Conservation (phyloP, 2,888 invertebrate genomes). For the Atethmia centrago region DNA sequence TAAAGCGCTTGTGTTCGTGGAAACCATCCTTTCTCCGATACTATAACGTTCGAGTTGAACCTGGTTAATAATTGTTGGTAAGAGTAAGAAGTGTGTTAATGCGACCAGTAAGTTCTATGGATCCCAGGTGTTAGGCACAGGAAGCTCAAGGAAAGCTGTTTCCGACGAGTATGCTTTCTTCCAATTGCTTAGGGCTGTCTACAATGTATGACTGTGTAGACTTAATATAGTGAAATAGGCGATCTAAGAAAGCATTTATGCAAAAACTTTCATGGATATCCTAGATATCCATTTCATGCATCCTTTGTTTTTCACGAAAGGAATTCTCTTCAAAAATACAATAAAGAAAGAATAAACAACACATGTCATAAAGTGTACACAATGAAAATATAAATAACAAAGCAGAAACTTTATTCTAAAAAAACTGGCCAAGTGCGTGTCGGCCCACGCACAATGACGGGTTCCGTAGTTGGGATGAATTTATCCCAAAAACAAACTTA, state of each 20-base stretch:
- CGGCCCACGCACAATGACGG: too few species aligned
- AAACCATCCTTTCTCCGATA: neutral
- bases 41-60: neutral
- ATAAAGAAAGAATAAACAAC: too few species aligned
- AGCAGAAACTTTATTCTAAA: too few species aligned
- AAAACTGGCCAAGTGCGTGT: too few species aligned
- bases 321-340: too few species aligned
- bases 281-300: neutral
- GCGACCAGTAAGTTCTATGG: neutral
- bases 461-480: too few species aligned
- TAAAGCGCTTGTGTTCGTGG: neutral
- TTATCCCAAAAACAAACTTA: too few species aligned
- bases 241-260: neutral
- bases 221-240: neutral
- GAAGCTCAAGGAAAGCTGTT: slow-evolving; percentile 21
- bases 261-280: neutral
- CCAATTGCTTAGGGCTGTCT: too few species aligned
- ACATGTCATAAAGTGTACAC: too few species aligned
- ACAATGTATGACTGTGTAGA: neutral
- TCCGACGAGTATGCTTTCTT: neutral
- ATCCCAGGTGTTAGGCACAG: neutral
- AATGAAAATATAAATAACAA: too few species aligned
- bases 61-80: neutral
- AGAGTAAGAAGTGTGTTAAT: slow-evolving; percentile 1
- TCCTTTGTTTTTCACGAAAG: too few species aligned